Percentiles rank a stretch among this genome's conserved stretches.
phyloP scores from a whole-genome alignment of 2,113 vertebrate species.

The Cervus canadensis region DNA sequence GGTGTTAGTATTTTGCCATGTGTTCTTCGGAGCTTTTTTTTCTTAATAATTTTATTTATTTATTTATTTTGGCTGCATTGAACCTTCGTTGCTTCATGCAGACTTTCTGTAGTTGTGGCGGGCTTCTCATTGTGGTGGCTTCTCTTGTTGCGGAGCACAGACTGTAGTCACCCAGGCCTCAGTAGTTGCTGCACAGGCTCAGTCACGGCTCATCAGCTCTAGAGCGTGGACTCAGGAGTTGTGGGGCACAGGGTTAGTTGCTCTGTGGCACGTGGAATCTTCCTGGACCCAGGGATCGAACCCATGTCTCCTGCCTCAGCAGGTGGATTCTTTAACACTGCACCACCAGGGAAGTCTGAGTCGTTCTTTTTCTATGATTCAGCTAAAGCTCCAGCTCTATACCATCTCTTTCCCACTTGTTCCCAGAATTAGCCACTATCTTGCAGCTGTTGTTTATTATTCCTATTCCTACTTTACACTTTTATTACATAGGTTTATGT shows the following conservation, averaged over 20 bases:
- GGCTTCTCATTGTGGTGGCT: neutral
- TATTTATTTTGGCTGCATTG: neutral
- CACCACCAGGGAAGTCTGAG: neutral
- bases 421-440: neutral
- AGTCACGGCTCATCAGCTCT: neutral
- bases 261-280: neutral
- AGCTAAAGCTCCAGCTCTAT: neutral
- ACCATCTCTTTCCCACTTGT: neutral
- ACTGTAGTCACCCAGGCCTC: neutral
- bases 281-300: neutral
- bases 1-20: neutral
- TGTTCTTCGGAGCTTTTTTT: neutral
- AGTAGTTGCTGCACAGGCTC: neutral
- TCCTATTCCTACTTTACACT: neutral
- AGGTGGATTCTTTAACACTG: neutral
- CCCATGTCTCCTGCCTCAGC: neutral
- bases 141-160: neutral
- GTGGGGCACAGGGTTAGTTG: neutral
- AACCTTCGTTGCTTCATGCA: neutral
- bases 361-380: neutral
- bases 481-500: neutral
- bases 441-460: neutral
- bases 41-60: neutral
- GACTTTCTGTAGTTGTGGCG: neutral
- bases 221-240: neutral